phyloP scores from a whole-genome alignment of 2,888 invertebrate species.

The Nezara viridula region DNA sequence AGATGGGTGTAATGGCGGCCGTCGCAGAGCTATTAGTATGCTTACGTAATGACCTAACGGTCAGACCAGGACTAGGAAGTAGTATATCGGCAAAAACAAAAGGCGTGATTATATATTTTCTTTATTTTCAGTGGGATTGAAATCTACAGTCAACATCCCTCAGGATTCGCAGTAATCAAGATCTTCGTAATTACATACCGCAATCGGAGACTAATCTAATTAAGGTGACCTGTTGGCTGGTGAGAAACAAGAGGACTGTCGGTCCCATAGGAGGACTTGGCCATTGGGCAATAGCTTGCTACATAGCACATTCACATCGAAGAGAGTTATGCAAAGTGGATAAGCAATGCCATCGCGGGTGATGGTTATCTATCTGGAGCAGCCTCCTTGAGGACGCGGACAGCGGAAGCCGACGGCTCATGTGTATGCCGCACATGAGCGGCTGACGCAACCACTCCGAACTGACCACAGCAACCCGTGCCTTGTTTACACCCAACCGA shows the following conservation, averaged over 20 bases:
- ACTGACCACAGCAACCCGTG: constrained; percentile 15
- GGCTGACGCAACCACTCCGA: constrained; percentile 19
- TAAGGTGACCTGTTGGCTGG: neutral
- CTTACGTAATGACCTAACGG: constrained; percentile 22
- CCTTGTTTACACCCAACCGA: constrained; percentile 7
- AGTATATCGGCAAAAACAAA: neutral
- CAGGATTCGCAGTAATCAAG: neutral
- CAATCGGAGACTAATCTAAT: neutral
- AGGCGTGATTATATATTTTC: neutral
- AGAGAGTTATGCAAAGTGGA: neutral
- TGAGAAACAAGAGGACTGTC: neutral
- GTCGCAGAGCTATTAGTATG: constrained; percentile 10
- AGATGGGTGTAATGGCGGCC: constrained; percentile 19
- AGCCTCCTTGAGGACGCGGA: neutral
- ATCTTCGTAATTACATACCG: neutral
- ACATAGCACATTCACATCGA: neutral
- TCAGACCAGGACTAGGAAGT: constrained; percentile 11
- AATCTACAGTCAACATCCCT: neutral
- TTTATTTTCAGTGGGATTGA: no score
- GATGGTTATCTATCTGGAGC: neutral
- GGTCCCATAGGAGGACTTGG: neutral
- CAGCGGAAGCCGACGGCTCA: neutral
- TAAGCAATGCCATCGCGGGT: neutral
- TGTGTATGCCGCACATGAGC: neutral
- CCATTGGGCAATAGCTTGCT: neutral